These are phyloP conservation scores for Microctonus aethiopoides DNA, from an alignment of 2,888 invertebrate genomes.

Conservation along the genomic window DNA sequence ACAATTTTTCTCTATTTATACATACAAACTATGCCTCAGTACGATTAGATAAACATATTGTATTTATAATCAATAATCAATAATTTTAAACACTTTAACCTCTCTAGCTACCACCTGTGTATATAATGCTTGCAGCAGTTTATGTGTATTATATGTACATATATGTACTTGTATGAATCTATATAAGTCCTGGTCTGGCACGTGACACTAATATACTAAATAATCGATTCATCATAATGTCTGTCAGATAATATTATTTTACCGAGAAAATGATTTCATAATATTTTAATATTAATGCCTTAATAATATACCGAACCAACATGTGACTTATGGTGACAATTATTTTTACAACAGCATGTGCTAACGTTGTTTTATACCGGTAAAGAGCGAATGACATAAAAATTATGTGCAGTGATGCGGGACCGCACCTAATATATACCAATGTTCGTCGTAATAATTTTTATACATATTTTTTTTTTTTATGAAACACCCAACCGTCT, in stretches of 20 bases:
- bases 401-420: slow-evolving; percentile 4
- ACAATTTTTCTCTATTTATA: not conserved
- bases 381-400: not conserved
- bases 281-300: not conserved
- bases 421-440: not conserved
- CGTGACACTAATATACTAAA: not conserved
- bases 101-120: not conserved
- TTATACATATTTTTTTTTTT: slow-evolving; percentile 2
- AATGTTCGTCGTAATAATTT: not conserved
- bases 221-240: not conserved
- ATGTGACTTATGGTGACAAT: not conserved
- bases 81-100: not conserved
- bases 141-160: not conserved
- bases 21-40: not conserved
- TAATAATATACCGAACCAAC: not conserved
- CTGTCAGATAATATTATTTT: not conserved
- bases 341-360: not conserved
- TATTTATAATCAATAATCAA: not conserved
- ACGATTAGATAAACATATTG: not conserved
- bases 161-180: too few relatives aligned
- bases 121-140: not conserved
- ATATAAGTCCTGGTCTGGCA: not conserved
- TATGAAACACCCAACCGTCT: slow-evolving; percentile 11
- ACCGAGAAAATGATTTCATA: not conserved
- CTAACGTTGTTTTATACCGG: not conserved